Evolutionary conservation across 2,797 vertebrate genomes (phyloP).

Genomic region (Chiloscyllium punctatum): DNA sequence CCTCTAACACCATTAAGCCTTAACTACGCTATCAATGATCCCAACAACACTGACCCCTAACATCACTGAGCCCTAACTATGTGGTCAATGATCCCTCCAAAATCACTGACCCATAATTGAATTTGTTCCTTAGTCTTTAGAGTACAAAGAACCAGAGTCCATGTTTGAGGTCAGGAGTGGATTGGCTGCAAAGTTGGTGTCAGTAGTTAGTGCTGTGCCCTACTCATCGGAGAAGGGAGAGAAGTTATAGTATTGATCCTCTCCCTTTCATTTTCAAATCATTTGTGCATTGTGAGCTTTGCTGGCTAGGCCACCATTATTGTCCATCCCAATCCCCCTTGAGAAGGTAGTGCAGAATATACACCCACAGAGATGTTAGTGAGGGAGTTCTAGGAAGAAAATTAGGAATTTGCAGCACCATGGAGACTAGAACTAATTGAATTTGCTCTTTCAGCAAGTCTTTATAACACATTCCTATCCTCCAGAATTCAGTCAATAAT

Average conservation of each 20-base stretch:
- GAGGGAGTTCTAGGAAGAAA: neutral
- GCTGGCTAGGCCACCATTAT: neutral
- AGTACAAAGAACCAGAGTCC: neutral
- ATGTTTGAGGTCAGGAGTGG: neutral
- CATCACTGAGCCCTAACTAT: too few relatives aligned
- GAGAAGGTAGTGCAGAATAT: neutral
- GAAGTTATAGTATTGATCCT: neutral
- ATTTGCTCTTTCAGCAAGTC: neutral
- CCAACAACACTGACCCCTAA: neutral
- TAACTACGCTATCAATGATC: too few relatives aligned
- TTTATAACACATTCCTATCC: neutral
- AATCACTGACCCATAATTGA: neutral
- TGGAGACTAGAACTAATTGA: neutral
- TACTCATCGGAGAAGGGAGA: neutral
- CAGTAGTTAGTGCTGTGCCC: neutral
- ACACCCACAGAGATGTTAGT: neutral
- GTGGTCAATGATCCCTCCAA: neutral
- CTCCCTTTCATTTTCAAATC: neutral
- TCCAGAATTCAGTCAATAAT: neutral
- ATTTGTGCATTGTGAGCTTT: neutral
- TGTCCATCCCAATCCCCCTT: neutral
- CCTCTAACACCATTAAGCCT: too few relatives aligned
- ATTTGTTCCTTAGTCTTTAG: neutral
- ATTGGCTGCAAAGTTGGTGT: neutral
- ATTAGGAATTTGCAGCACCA: neutral